These are phyloP conservation scores for Apodemia duryi DNA, from an alignment of 2,888 invertebrate species.

Conservation along the genomic window DNA sequence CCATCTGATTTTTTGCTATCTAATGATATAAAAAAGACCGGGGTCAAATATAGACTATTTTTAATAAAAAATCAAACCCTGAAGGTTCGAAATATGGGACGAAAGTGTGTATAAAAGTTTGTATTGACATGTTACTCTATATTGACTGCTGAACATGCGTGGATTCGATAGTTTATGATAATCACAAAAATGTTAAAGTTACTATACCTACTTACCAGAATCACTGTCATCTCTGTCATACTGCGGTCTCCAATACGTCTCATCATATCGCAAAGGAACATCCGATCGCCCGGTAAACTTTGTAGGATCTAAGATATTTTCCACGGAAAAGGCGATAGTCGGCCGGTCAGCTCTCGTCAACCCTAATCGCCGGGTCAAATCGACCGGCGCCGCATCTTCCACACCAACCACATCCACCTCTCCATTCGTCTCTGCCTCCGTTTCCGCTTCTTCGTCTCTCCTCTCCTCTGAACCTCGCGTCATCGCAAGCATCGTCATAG, in stretches of 20 bases:
- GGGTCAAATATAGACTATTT: too few relatives aligned
- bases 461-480: constrained; percentile 69
- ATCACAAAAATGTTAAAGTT: too few relatives aligned
- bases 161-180: too few relatives aligned
- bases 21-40: too few relatives aligned
- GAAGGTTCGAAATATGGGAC: too few relatives aligned
- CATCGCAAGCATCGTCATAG: constrained; percentile 78
- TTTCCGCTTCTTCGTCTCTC: constrained; percentile 56
- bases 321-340: constrained; percentile 90
- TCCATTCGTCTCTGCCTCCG: constrained; percentile 57
- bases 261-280: constrained; percentile 74
- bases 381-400: constrained; percentile 70
- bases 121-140: too few relatives aligned
- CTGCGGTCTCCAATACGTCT: constrained; percentile 78
- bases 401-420: constrained; percentile 73
- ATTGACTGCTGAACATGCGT: too few relatives aligned
- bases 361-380: constrained; percentile 71
- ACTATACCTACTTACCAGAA: constrained; percentile 55
- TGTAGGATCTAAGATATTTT: constrained; percentile 93
- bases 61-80: too few relatives aligned
- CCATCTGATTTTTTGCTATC: too few relatives aligned
- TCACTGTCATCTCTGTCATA: constrained; percentile 80
- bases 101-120: too few relatives aligned
- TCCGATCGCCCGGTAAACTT: constrained; percentile 89
- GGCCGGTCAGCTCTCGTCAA: constrained; percentile 76